A percentile compares a stretch with the other conserved stretches of the same genome.
phyloP scores from a whole-genome alignment of 2,113 vertebrate genomes.

The Mesocricetus auratus region DNA sequence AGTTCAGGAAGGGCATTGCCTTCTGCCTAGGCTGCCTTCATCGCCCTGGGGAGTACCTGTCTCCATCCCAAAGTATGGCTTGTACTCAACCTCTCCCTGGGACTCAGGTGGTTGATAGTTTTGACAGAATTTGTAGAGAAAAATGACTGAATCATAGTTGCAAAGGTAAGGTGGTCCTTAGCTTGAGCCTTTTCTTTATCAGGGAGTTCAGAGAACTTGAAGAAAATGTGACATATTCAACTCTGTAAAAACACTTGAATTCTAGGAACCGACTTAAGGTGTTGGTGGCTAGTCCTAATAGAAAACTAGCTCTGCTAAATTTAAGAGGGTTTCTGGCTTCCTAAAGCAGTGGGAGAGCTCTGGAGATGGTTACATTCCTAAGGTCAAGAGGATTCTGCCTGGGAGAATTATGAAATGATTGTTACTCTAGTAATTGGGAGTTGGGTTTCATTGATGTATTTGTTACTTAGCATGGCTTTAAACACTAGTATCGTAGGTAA shows the following conservation, averaged over 20 bases:
- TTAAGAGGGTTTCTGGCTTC: slow-evolving; percentile 31
- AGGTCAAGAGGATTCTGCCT: neutral
- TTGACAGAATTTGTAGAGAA: slow-evolving; percentile 56
- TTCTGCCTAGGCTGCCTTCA: neutral
- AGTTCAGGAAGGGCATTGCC: neutral
- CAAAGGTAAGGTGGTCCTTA: neutral
- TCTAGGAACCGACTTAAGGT: slow-evolving; percentile 13
- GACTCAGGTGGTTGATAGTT: slow-evolving; percentile 20
- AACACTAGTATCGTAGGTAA: slow-evolving; percentile 41
- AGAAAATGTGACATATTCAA: slow-evolving; percentile 2
- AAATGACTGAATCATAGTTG: slow-evolving; percentile 45
- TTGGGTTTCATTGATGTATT: slow-evolving; percentile 51
- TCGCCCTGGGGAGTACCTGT: neutral
- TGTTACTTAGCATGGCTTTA: slow-evolving; percentile 35
- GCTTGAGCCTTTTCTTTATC: slow-evolving; percentile 32
- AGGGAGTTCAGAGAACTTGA: neutral
- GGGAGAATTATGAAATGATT: slow-evolving; percentile 48
- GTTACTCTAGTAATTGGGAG: slow-evolving; percentile 20
- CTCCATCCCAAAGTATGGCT: neutral
- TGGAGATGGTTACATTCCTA: slow-evolving; percentile 15
- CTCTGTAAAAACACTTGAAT: slow-evolving; percentile 46
- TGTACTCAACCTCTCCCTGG: neutral
- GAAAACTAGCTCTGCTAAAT: slow-evolving; percentile 33
- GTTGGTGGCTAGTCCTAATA: slow-evolving; percentile 20
- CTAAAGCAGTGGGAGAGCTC: neutral